Percentiles rank a stretch among this genome's conserved stretches.
phyloP scores from a whole-genome alignment of 2,113 vertebrate species.

The Lepidothrix coronata region DNA sequence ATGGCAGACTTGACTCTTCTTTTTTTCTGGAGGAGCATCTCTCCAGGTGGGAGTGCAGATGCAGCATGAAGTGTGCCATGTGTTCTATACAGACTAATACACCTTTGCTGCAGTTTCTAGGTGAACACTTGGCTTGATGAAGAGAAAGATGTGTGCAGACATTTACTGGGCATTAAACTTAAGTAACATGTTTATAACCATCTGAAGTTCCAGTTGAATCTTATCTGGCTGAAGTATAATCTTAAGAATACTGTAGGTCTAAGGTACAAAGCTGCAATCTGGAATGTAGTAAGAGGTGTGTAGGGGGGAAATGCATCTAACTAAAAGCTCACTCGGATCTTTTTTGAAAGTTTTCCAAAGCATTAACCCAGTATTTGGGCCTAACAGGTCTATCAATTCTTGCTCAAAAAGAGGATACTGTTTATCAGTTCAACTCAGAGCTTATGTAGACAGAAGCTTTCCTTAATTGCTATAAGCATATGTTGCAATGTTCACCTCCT shows the following conservation, averaged over 20 bases:
- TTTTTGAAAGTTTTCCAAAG: neutral
- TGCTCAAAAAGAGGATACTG: neutral
- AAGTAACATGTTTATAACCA: neutral
- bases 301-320: neutral
- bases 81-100: neutral
- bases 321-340: neutral
- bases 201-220: neutral
- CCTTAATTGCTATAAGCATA: conserved; percentile 48
- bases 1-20: neutral
- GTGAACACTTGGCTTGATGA: neutral
- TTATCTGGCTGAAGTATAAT: neutral
- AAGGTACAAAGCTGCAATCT: neutral
- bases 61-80: neutral
- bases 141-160: neutral
- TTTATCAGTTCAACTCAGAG: conserved; percentile 6
- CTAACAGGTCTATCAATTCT: neutral
- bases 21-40: neutral
- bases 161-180: neutral
- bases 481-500: conserved; percentile 51
- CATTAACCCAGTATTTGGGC: neutral
- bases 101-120: neutral
- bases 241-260: neutral
- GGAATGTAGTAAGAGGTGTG: neutral
- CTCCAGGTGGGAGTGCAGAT: neutral
- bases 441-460: conserved; percentile 5